These are phyloP conservation scores for Dicycla oo DNA, from an alignment of 2,888 invertebrate species.

Conservation along the genomic window DNA sequence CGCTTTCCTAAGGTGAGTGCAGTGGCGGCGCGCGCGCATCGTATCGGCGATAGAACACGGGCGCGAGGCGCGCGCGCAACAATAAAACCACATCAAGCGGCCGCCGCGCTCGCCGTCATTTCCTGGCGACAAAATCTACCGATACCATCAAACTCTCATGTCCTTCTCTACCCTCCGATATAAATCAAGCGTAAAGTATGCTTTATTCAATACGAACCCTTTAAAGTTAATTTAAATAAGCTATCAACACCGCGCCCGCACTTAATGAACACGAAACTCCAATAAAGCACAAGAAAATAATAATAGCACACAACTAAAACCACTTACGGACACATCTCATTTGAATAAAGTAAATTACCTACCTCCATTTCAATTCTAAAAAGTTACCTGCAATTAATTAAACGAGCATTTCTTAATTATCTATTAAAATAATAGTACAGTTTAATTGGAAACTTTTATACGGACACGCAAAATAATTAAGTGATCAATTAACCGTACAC, in stretches of 20 bases:
- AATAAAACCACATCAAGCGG: constrained; percentile 79
- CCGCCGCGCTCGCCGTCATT: constrained; percentile 79
- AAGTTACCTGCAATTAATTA: constrained; percentile 86
- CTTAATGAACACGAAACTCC: constrained; percentile 87
- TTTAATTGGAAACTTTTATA: constrained; percentile 87
- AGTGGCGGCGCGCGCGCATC: constrained; percentile 81
- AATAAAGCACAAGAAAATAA: constrained; percentile 88
- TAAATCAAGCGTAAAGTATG: constrained; percentile 82
- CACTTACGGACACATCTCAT: constrained; percentile 86
- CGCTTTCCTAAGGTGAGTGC: constrained; percentile 81
- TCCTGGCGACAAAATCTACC: constrained; percentile 88
- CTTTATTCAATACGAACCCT: constrained; percentile 74
- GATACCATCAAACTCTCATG: constrained; percentile 86
- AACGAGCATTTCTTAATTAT: constrained; percentile 87
- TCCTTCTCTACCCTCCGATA: constrained; percentile 77
- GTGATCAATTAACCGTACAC: constrained; percentile 88
- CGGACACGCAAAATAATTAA: constrained; percentile 88
- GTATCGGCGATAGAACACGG: constrained; percentile 81
- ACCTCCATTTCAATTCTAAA: constrained; percentile 77
- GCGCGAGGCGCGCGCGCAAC: constrained; percentile 76
- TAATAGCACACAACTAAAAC: constrained; percentile 87
- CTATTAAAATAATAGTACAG: constrained; percentile 87
- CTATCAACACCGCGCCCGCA: constrained; percentile 78
- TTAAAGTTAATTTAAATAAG: constrained; percentile 86
- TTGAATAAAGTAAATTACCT: constrained; percentile 88